Evolutionary conservation across 2,888 invertebrate genomes (phyloP).

Genomic region (Apamea epomidion): DNA sequence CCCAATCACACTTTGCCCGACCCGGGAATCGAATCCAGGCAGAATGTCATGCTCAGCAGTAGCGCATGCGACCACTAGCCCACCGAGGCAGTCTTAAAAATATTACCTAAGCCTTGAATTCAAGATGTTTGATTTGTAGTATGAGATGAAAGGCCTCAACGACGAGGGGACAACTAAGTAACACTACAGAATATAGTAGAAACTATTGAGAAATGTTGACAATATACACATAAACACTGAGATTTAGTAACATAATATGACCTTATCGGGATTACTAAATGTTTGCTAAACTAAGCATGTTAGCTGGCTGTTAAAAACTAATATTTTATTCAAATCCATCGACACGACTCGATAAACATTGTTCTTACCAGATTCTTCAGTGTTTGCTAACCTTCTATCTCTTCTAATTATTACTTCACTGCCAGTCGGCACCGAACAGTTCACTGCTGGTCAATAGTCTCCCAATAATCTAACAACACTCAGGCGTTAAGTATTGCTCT

Average conservation of each 20-base stretch:
- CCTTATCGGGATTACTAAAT: slow-evolving; percentile 41
- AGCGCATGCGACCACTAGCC: too few species aligned
- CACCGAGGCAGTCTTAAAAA: too few species aligned
- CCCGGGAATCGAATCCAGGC: too few species aligned
- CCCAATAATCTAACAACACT: not conserved
- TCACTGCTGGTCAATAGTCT: not conserved
- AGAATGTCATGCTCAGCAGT: too few species aligned
- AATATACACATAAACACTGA: slow-evolving; percentile 27
- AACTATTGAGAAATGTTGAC: slow-evolving; percentile 20
- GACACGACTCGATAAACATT: not conserved
- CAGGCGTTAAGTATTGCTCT: too few species aligned
- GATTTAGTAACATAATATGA: slow-evolving; percentile 26
- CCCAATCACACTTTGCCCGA: too few species aligned
- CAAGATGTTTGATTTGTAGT: not conserved
- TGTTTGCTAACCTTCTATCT: not conserved
- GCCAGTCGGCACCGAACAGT: not conserved
- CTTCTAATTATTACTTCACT: not conserved
- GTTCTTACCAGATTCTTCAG: not conserved
- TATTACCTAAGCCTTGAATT: not conserved
- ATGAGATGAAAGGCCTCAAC: not conserved
- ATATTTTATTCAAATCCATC: slow-evolving; percentile 20
- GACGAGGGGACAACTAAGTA: not conserved
- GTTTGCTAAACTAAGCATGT: slow-evolving; percentile 19
- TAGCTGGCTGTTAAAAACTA: not conserved
- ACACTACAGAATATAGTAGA: not conserved